Conservation (phyloP, 2,113 vertebrate species). For the Psilopsiagon aymara region DNA sequence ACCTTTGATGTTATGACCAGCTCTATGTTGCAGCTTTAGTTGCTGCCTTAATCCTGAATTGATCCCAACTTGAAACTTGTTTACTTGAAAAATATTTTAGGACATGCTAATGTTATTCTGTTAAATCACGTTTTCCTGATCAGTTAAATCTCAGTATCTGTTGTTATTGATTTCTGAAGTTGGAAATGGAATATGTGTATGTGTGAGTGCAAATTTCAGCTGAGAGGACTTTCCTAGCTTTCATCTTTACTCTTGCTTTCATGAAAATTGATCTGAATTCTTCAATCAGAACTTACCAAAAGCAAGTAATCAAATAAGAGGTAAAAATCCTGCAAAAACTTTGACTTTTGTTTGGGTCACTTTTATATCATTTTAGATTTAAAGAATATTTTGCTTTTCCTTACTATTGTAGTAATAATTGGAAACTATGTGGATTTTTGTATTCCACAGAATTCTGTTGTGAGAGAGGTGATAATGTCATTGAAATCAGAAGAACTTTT, state of each 20-base stretch:
- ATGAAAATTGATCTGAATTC: background rate
- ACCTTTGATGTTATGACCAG: background rate
- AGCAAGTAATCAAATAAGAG: background rate
- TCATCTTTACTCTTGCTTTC: background rate
- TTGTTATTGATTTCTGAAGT: background rate
- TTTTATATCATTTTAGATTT: background rate
- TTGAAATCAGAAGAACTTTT: conserved; percentile 8
- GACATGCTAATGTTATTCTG: background rate
- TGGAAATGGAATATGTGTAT: background rate
- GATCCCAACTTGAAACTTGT: background rate
- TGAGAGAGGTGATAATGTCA: background rate
- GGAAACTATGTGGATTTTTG: background rate
- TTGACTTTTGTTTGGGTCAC: background rate
- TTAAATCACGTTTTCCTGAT: background rate
- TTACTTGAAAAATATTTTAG: background rate
- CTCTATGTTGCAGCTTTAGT: background rate
- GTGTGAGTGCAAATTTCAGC: background rate
- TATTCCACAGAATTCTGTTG: background rate
- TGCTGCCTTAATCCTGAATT: background rate
- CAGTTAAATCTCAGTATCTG: background rate
- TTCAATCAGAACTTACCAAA: background rate
- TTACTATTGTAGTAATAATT: background rate
- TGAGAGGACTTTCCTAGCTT: background rate
- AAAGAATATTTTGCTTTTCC: background rate
- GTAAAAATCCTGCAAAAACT: background rate